Base-by-base conservation (phyloP, 2,113 vertebrate species). In the Falco punctatus region DNA sequence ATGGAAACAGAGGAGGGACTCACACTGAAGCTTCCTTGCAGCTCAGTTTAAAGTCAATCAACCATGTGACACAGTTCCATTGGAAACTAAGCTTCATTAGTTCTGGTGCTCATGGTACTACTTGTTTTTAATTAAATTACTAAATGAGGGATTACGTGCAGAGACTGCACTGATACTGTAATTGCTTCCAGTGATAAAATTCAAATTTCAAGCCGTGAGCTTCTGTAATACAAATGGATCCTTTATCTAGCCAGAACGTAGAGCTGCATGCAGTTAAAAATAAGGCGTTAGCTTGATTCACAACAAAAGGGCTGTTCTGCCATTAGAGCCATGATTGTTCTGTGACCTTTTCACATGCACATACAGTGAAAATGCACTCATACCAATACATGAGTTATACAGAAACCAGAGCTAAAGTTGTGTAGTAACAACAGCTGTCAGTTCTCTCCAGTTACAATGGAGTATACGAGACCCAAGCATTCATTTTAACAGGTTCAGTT, bases 121-220 rank as follows among this genome's bases (percentile, higher is more conserved):
- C 81, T 94, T 92, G 87, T 94, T 95, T 97, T 97, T 96, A 90
- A 97, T 95, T 95, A 95, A 97, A 95, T 95, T 92, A 96, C 89
- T 92, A 96, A 96, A 91, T 95, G 89, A 94, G 83, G 30, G 77
- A 95, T 97, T 97, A 92, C 0, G 3, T 87, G 95, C 75, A 87
- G 83, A 69, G 81, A 92, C 73, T 69, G 81, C 77, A 69, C 49
- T 80, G 70, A 69, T 94, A 82, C 54, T 85, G 81, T 91, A 97
- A 96, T 95, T 96, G 86, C 67, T 97, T 95, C 74, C 66, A 96
- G 89, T 91, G 94, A 92, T 87, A 78, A 94, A 96, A 95, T 69
- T 97, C 70, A 95, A 72, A 94, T 94, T 94, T 95, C 91, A 95
- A 74, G 91, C 86, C 8, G 0, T 51, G 48, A 87, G 84, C 62